Evolutionary conservation across 2,113 vertebrate genomes (phyloP), one percentile per base, ranked within the genome.

Genomic region (Aspidoscelis tigris): DNA sequence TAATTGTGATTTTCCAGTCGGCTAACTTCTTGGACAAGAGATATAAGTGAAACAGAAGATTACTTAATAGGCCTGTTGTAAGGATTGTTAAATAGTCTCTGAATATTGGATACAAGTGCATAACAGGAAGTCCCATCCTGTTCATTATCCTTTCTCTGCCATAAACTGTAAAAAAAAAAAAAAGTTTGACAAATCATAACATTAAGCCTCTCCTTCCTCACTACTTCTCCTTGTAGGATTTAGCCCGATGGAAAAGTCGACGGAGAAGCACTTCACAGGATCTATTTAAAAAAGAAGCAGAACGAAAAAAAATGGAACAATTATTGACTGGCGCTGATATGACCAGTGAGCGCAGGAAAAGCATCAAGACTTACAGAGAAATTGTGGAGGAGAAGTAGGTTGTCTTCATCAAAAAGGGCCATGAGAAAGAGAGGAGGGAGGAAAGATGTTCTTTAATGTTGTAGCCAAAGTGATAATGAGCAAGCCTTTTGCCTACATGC

Each of bases 321-420:
- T 70, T 99, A 66, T 86, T 99, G 94, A 93, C 95, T 53, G 97
- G 95, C 66, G 96, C 95, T 21, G 88, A 92, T 0, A 93, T 93
- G 26, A 69, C n/a, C 0, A 94, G 95, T 2, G 96, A 97, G 72
- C 97, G 99, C 80, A 97, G 98, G 88, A 98, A 97, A 96, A 99
- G 98, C 94, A 97, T 99, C 94, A 99, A 99, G 95, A 99, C 98
- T 20, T 99, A 99, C 95, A 95, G 96, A 93, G 98, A 99, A 93
- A 99, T 99, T 9, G 98, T 99, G 72, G 96, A 99, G 88, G 98
- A 99, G 86, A 99, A 99, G 99, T 99, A 96, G 0, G 98, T 97
- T 83, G 50, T 88, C 83, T 80, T 90, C 64, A 55, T 80, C 43
- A 70, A 47, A n/a, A 47, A 55, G 9, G 58, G 18, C 58, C 18